Base-by-base conservation (phyloP, 2,113 vertebrate species). In the Eptesicus fuscus region DNA sequence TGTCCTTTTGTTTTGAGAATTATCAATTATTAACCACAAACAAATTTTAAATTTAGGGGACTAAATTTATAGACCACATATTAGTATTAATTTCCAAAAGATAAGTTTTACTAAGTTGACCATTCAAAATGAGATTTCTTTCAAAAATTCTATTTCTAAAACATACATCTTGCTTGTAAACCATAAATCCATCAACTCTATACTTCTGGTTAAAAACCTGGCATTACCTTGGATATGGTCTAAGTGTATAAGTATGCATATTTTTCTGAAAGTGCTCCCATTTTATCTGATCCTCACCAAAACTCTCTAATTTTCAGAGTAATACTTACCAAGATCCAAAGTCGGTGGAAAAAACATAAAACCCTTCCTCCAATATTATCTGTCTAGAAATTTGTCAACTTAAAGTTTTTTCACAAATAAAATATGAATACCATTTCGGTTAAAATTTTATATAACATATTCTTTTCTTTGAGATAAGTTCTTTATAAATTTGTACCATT, bases 271-370 rank as follows among this genome's bases (percentile, higher is more conserved):
- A 44, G 79, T 74, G 4, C 12, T 1, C 0, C 2, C 3, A 0
- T 85, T 56, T 59, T 20, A 70, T 56, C 32, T 70, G 7, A 25
- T 56, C 8, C n/a, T 1, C 13, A 35, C 2, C 32, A 79, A 77
- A 76, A 12, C 2, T 4, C 8, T 44, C 25, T 22, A 42, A 40
- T 51, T 73, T 88, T 79, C 30, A 74, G 7, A 84, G n/a, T 42
- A 35, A 59, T 71, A 95, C 94, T 97, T 93, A 97, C 90, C 22
- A 5, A 35, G 25, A 74, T 16, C 4, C 30, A 87, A 28, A 17
- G 4, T 11, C 49, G 1, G 1, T 30, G 3, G 9, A 14, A 47
- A 69, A 84, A 12, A 47, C 44, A 5, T 20, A 59, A 40, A 4
- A 78, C 16, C 7, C 4, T 20, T 49, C 4, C 83, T 74, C 30